Evolutionary conservation across 2,113 vertebrate genomes (phyloP).

Genomic region (Scalopus aquaticus): DNA sequence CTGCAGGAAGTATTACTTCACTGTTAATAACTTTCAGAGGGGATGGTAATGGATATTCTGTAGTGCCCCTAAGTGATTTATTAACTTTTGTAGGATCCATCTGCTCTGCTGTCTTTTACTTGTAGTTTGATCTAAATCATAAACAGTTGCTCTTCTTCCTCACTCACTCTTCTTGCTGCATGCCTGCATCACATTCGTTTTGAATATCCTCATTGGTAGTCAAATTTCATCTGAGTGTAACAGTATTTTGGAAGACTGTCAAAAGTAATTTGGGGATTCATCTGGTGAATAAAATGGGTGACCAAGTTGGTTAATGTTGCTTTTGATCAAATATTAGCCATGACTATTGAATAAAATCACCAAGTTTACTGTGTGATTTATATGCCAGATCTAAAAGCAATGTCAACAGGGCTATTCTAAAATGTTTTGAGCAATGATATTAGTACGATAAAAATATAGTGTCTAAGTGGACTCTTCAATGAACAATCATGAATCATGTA

Average conservation of each 20-base stretch:
- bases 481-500: neutral
- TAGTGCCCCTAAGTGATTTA: neutral
- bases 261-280: slow-evolving; percentile 57
- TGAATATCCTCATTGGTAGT: neutral
- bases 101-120: neutral
- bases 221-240: slow-evolving; percentile 8
- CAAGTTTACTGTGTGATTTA: neutral
- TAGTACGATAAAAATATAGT: neutral
- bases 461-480: slow-evolving; percentile 4
- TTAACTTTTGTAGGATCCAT: neutral
- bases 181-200: neutral
- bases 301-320: slow-evolving; percentile 38
- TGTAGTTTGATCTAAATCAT: neutral
- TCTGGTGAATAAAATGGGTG: slow-evolving; percentile 41
- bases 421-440: neutral
- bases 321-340: slow-evolving; percentile 58
- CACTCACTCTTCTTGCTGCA: neutral
- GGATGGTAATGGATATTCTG: too few species aligned
- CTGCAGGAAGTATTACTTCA: neutral
- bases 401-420: neutral
- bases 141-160: neutral
- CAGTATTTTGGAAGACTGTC: slow-evolving; percentile 46
- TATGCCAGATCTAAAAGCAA: neutral
- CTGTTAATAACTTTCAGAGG: neutral
- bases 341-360: neutral